Evolutionary conservation across 2,113 vertebrate species (phyloP), one percentile per base, ranked within the genome.

Genomic region (Terrapene triunguis): DNA sequence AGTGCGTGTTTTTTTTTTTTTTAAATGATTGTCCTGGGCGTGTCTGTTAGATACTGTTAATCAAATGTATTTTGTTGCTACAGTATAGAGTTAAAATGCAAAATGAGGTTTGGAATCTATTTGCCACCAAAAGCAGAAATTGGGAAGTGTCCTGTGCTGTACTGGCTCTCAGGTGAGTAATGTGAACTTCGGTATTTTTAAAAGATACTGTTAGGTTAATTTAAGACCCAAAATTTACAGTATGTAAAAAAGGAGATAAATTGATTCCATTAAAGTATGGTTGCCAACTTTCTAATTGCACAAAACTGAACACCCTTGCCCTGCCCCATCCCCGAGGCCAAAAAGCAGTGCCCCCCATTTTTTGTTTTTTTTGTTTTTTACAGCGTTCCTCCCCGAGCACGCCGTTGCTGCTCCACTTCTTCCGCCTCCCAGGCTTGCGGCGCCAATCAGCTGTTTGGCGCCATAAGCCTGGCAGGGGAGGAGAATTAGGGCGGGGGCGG

Each of bases 81-180:
- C 95, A 99, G 99, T 98, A 82, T 97, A 22, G 99, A 99, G 94
- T 98, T 99, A 82, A 99, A 99, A 93, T 99, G 99, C 98, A 99
- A 99, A 98, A 99, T 99, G 99, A 99, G 98, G 97, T 99, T 99
- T 98, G 99, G 98, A 19, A 97, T 99, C 96, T 99, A 98, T 97
- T 98, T 99, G 87, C 99, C 99, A 69, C 99, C 99, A 35, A 99
- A 99, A 94, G 99, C 99, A 10, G 99, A 99, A 97, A 98, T 97
- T 0, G 98, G 69, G 65, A 99, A 99, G 35, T 99, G 99, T 87
- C 99, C 99, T 54, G 99, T 99, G n/a, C 88, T 99, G 1, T 99
- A 99, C 76, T 99, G 99, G 99, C 98, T 99, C 3, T 99, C 99
- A 0, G 99, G 99, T 99, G 89, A 95, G 98, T 95, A 25, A 84